A percentile compares a stretch with the other conserved stretches of the same genome.
Evolutionary conservation across 1,140 invertebrate genomes (phyloP).

Genomic region (Watersipora subatra): DNA sequence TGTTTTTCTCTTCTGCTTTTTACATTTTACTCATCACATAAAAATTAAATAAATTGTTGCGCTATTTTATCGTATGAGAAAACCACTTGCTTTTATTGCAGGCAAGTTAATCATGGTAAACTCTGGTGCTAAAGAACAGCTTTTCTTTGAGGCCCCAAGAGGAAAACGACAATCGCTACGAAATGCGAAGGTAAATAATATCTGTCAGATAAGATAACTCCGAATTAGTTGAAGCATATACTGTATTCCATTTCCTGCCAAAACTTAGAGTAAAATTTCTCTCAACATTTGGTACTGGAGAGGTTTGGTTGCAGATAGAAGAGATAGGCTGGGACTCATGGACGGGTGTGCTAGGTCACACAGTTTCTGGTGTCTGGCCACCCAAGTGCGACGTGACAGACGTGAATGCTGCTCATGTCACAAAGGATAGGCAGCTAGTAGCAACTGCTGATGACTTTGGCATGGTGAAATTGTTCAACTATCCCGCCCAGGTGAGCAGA

Average conservation of each 20-base stretch:
- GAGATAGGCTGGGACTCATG: slow-evolving; percentile 34
- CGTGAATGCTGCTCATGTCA: slow-evolving; percentile 32
- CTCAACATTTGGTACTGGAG: too few species aligned
- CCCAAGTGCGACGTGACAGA: slow-evolving; percentile 40
- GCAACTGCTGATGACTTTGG: slow-evolving; percentile 41
- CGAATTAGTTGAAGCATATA: too few species aligned
- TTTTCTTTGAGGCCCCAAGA: slow-evolving; percentile 40
- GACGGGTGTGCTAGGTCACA: slow-evolving; percentile 35
- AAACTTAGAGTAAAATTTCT: too few species aligned
- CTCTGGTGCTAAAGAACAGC: slow-evolving; percentile 37
- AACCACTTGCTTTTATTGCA: too few species aligned
- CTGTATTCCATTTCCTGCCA: too few species aligned
- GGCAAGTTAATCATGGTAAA: slow-evolving; percentile 40
- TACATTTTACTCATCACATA: too few species aligned
- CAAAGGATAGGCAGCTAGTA: slow-evolving; percentile 25
- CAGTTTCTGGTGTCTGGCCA: slow-evolving; percentile 39
- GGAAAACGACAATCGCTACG: slow-evolving; percentile 31
- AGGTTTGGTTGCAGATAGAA: slow-evolving; percentile 19
- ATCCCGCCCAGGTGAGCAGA: slow-evolving; percentile 30
- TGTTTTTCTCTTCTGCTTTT: too few species aligned
- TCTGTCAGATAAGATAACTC: too few species aligned
- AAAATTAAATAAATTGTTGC: too few species aligned
- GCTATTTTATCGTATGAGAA: too few species aligned
- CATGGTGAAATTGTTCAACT: slow-evolving; percentile 39
- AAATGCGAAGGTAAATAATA: slow-evolving; percentile 23